Base-by-base conservation (phyloP, 2,797 vertebrate species). In the Coranthus polyacanthus region DNA sequence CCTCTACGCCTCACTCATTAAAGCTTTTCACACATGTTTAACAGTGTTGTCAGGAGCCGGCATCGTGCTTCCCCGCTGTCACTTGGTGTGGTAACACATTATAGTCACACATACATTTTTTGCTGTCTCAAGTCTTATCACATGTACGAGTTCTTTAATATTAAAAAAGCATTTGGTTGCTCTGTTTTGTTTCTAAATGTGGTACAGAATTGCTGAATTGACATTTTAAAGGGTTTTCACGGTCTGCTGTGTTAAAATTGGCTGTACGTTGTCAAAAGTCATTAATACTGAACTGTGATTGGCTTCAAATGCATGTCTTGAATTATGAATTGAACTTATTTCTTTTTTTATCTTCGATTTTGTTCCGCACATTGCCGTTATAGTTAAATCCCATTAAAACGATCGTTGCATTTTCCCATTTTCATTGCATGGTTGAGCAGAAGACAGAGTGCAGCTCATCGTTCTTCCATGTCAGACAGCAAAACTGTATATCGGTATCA, bases 401-500 rank as follows among this genome's bases (percentile, higher is more conserved):
- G n/a, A 43, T 17, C 24, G 22, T 34, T 39, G 21, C 43, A 20
- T 44, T n/a, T n/a, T n/a, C n/a, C n/a, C n/a, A n/a, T n/a, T n/a
- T n/a, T n/a, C n/a, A n/a, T n/a, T n/a, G n/a, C n/a, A n/a, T n/a
- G n/a, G n/a, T n/a, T n/a, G n/a, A n/a, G n/a, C n/a, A n/a, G n/a
- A n/a, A n/a, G n/a, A n/a, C n/a, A n/a, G n/a, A n/a, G 5, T 55
- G 29, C 26, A 34, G 60, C 41, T 21, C 61, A 37, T 49, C 36
- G 21, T 15, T 65, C 24, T 26, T 34, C 15, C 43, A 43, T 38
- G 52, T 54, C 52, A 20, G 15, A 70, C 38, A 41, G 22, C 34
- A 49, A 16, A 45, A 43, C 49, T 53, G 39, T 21, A 44, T 66
- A 63, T 52, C 16, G 21, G 49, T 68, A 26, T 78, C 52, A 11